Evolutionary conservation across 2,888 invertebrate species (phyloP), one percentile per base, ranked within the genome.

Genomic region (Dicyrtomina minuta): DNA sequence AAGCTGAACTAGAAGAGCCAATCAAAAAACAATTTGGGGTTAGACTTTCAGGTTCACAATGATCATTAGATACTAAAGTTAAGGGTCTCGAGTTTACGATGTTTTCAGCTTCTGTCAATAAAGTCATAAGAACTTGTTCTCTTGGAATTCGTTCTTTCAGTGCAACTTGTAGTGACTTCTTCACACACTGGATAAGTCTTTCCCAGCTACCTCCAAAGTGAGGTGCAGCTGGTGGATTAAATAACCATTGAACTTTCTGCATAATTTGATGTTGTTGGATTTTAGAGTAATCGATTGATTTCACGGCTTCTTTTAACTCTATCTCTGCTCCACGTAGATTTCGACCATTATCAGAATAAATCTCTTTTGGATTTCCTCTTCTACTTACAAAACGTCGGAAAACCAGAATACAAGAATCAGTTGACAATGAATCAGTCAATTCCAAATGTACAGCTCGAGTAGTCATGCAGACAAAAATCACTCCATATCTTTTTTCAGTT

Each of bases 11-110:
- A 4, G 79, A 59, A 26, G 41, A 26, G 15, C 79, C 79, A 44
- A 79, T 70, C 12, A 81, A 69, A 66, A 80, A 79, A 72, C 80
- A 79, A 17, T 75, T 79, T 3, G 80, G 80, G 0, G 79, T 79
- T 1, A 80, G 66, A 5, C 76, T 72, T 27, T 59, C 68, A 10
- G 74, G 53, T 53, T 79, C 76, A 20, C 75, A 61, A 8, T 74
- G 60, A 56, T 79, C 76, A n/a, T 75, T 65, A 3, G 79, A 78
- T 12, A 79, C 61, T n/a, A 75, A 73, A 13, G 71, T 72, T 2
- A 81, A 44, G 6, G 80, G 79, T 12, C 78, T 68, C 8, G 77
- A 77, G 71, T 80, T 80, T 12, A 79, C 71, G 1, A 44, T 12
- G 4, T 41, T 6, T 24, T 69, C 69, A 1, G 68, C 71, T 39